Evolutionary conservation across 2,797 vertebrate genomes (phyloP).

Genomic region (Vireo griseus): DNA sequence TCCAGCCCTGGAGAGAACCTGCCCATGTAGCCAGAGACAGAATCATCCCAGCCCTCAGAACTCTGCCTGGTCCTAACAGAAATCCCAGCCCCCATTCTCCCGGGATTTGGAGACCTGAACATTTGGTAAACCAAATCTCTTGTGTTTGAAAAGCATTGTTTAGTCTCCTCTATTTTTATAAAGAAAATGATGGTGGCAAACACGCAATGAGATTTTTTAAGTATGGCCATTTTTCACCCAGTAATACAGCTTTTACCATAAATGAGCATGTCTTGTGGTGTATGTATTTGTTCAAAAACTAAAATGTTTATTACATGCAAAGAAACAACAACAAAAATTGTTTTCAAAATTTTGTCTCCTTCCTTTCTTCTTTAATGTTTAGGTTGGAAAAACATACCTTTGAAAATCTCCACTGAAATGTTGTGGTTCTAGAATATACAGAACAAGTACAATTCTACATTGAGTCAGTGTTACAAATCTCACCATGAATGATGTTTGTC

Average conservation of each 20-base stretch:
- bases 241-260: background rate
- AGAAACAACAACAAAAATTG: too few species aligned
- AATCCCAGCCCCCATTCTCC: background rate
- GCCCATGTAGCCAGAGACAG: background rate
- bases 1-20: accelerated
- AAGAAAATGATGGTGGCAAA: background rate
- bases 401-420: background rate
- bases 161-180: background rate
- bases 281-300: background rate
- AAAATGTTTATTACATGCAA: background rate
- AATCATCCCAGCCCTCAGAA: background rate
- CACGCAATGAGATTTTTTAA: background rate
- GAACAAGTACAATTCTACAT: background rate
- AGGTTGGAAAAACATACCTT: background rate
- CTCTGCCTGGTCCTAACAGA: background rate
- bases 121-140: background rate
- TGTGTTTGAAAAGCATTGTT: background rate
- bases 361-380: background rate
- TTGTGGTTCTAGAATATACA: background rate
- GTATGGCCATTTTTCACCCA: background rate
- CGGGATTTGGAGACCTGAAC: background rate
- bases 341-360: background rate
- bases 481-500: background rate
- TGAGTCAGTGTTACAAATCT: background rate
- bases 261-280: background rate